These are phyloP conservation scores for Rhea americana DNA, from an alignment of 2,113 vertebrate species.

Conservation along the genomic window DNA sequence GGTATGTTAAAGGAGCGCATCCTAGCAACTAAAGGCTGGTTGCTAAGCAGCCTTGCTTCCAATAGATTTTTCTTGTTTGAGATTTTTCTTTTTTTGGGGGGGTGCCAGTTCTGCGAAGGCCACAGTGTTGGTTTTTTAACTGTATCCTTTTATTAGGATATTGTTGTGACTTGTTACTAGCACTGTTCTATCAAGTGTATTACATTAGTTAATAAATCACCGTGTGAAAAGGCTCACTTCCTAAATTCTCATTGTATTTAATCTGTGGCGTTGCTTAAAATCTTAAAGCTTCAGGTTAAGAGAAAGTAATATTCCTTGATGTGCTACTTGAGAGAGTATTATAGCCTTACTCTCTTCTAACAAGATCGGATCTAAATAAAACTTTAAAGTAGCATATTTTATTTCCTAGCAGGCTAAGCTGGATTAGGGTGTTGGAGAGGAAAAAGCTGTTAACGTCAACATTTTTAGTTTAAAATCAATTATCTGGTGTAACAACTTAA, in stretches of 20 bases:
- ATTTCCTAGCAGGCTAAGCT: not conserved
- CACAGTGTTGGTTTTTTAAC: slow-evolving; percentile 71
- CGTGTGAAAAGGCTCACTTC: slow-evolving; percentile 57
- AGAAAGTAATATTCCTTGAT: not conserved
- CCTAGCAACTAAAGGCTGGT: slow-evolving; percentile 90
- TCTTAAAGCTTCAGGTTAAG: slow-evolving; percentile 46
- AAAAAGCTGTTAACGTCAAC: not conserved
- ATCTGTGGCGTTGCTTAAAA: slow-evolving; percentile 47
- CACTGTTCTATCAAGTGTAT: slow-evolving; percentile 63
- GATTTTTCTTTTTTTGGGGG: not conserved
- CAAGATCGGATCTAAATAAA: not conserved
- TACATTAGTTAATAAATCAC: slow-evolving; percentile 78
- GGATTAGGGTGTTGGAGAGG: not conserved
- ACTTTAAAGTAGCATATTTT: not conserved
- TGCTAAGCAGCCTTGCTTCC: slow-evolving; percentile 87
- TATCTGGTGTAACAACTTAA: not conserved
- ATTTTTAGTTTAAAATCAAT: too few species aligned
- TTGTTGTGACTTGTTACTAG: slow-evolving; percentile 73
- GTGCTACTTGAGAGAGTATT: not conserved
- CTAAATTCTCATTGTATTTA: slow-evolving; percentile 53
- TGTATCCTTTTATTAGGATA: slow-evolving; percentile 75
- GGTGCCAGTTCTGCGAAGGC: slow-evolving; percentile 62
- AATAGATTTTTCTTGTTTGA: slow-evolving; percentile 81
- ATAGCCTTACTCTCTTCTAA: slow-evolving; percentile 9
- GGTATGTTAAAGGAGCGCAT: slow-evolving; percentile 89